Evolutionary conservation across 1,140 invertebrate genomes (phyloP).

Genomic region (Drosophila bocqueti): DNA sequence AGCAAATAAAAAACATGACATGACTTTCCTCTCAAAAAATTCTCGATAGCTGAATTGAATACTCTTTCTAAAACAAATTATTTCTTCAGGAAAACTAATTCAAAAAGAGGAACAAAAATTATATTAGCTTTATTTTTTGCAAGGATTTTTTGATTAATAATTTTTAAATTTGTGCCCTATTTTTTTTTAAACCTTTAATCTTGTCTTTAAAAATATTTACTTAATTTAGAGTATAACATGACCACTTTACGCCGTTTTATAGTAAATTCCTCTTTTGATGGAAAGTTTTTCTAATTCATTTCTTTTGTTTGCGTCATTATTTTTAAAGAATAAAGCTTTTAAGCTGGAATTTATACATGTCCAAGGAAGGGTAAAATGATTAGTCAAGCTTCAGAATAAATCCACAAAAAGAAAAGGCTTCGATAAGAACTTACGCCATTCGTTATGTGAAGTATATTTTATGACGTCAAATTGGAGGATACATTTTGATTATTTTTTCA

Average conservation of each 20-base stretch:
- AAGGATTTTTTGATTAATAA: not conserved
- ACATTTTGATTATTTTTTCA: not conserved
- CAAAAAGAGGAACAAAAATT: not conserved
- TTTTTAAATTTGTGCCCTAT: not conserved
- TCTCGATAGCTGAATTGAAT: not conserved
- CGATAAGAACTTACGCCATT: not conserved
- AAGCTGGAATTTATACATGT: not conserved
- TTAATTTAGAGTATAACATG: not conserved
- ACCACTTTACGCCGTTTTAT: not conserved
- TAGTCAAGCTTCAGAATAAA: conserved; percentile 2
- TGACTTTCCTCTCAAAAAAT: not conserved
- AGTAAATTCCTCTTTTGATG: not conserved
- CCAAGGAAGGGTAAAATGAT: not conserved
- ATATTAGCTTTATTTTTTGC: not conserved
- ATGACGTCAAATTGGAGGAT: not conserved
- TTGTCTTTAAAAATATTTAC: not conserved
- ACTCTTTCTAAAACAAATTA: not conserved
- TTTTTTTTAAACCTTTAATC: not conserved
- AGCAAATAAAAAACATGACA: conserved; percentile 34
- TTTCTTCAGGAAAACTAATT: not conserved
- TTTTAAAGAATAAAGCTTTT: not conserved
- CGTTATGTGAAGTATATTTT: not conserved
- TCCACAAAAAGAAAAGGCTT: not conserved
- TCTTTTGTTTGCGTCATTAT: not conserved
- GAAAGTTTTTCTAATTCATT: not conserved